Conservation (phyloP, 35 echinoderm and acorn worm species). For the Nesometra sesokonis region DNA sequence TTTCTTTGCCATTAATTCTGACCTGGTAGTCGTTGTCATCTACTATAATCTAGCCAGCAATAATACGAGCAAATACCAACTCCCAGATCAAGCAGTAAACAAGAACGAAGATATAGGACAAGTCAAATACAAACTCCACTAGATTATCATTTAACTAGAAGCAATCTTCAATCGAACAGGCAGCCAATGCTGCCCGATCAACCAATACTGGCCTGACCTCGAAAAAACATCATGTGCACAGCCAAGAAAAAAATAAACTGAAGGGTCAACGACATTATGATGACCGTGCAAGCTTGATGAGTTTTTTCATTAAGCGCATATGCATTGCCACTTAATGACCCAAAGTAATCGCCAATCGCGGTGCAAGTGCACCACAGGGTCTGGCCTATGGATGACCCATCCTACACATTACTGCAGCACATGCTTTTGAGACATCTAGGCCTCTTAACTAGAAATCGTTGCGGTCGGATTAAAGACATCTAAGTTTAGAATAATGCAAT, state of each 20-base stretch:
- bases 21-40: neutral
- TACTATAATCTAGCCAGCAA: neutral
- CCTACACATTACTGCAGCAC: neutral
- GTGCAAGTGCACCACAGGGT: neutral
- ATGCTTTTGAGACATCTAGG: neutral
- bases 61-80: neutral
- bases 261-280: neutral
- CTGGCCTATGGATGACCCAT: neutral
- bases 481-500: constrained; percentile 1
- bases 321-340: neutral
- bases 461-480: neutral
- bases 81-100: neutral
- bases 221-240: neutral
- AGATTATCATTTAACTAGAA: neutral
- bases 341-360: neutral
- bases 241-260: neutral
- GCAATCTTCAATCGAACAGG: neutral
- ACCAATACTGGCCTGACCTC: neutral
- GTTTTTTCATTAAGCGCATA: neutral
- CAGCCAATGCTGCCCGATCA: neutral
- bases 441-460: neutral
- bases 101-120: neutral
- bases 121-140: neutral
- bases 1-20: neutral
- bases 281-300: neutral